phyloP scores from a whole-genome alignment of 1,140 invertebrate species.

The Oreohelix idahoensis region DNA sequence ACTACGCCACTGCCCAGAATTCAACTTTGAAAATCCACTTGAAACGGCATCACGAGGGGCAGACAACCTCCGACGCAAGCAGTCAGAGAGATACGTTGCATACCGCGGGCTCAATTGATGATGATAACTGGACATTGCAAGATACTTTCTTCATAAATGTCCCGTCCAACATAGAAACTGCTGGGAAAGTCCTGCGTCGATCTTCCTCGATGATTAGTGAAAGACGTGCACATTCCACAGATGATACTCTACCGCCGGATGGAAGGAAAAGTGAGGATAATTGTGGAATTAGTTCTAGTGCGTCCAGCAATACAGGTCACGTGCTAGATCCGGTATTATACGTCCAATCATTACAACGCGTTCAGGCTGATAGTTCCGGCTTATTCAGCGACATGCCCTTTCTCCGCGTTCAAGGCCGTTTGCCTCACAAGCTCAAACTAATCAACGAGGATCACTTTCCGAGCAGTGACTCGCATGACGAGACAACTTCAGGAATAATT shows the following conservation, averaged over 20 bases:
- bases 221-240: neutral
- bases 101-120: neutral
- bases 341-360: too few species aligned
- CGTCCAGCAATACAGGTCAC: neutral
- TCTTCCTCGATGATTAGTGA: neutral
- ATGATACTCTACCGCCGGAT: too few species aligned
- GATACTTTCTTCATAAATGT: neutral
- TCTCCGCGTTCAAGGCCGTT: too few species aligned
- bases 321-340: neutral
- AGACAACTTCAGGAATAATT: too few species aligned
- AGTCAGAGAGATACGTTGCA: neutral
- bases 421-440: too few species aligned
- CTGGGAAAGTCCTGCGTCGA: neutral
- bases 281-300: neutral
- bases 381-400: too few species aligned
- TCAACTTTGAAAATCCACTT: constrained; percentile 70
- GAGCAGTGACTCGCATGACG: too few species aligned
- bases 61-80: neutral
- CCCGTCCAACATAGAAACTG: neutral
- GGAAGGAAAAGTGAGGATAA: neutral
- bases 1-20: constrained; percentile 73
- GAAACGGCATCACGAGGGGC: constrained; percentile 29
- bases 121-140: neutral
- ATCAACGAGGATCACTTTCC: too few species aligned
- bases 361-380: too few species aligned